These are phyloP conservation scores for Dicroscelio sp. DNA, from an alignment of 2,888 invertebrate genomes.

Conservation along the genomic window DNA sequence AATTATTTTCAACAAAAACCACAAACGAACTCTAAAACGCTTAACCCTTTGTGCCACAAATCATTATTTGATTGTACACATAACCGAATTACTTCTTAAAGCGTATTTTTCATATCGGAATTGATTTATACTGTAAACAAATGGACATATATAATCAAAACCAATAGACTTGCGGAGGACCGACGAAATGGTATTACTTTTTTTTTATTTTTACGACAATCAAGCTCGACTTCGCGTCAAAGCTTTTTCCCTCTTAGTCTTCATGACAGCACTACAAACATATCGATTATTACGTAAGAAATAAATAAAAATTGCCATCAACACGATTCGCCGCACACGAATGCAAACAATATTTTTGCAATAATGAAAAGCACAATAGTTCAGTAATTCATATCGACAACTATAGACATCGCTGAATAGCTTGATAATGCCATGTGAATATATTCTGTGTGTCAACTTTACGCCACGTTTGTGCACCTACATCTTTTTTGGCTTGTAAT, in stretches of 20 bases:
- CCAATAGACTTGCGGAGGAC: background rate
- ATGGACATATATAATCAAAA: background rate
- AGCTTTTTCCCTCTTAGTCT: conserved; percentile 9
- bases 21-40: conserved; percentile 58
- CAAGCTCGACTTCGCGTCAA: conserved; percentile 30
- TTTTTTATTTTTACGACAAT: conserved; percentile 61
- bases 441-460: conserved; percentile 71
- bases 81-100: background rate
- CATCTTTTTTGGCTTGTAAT: conserved; percentile 66
- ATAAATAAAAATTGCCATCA: conserved; percentile 38
- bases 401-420: conserved; percentile 54
- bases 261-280: conserved; percentile 46
- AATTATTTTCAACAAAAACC: conserved; percentile 35
- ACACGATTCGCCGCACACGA: conserved; percentile 36
- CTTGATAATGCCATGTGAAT: conserved; percentile 57
- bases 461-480: conserved; percentile 48
- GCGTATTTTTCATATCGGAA: background rate
- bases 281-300: conserved; percentile 47
- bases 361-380: conserved; percentile 66
- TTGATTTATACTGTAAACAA: background rate
- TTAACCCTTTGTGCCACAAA: conserved; percentile 66
- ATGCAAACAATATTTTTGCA: conserved; percentile 63
- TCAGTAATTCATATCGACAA: conserved; percentile 43
- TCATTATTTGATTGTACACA: conserved; percentile 8
- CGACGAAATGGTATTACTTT: too few relatives aligned